Conservation (phyloP, 2,113 vertebrate species). For the Rhinoptilus africanus region DNA sequence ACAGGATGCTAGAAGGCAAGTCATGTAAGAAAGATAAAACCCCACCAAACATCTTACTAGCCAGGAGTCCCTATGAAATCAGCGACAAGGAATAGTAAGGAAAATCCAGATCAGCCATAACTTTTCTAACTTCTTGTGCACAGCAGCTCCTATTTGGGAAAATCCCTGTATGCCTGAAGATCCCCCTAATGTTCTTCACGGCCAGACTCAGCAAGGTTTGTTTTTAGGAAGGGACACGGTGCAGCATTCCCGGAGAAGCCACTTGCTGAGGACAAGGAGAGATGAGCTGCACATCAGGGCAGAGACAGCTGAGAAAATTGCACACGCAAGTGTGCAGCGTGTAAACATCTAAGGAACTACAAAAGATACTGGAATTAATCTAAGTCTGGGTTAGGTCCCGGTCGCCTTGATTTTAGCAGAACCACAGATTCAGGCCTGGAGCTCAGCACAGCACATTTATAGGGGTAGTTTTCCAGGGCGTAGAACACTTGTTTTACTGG, state of each 20-base stretch:
- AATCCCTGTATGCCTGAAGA: neutral
- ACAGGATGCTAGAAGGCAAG: too few species aligned
- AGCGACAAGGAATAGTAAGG: neutral
- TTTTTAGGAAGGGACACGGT: neutral
- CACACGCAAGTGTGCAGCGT: rapidly evolving
- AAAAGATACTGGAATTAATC: neutral
- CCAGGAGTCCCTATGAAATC: neutral
- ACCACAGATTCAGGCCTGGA: neutral
- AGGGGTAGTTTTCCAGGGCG: neutral
- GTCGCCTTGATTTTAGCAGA: neutral
- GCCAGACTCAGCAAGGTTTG: neutral
- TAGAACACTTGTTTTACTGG: neutral
- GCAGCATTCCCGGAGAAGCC: neutral
- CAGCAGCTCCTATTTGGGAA: neutral
- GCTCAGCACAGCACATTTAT: neutral
- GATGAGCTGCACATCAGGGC: neutral
- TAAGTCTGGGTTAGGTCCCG: neutral
- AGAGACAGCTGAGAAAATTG: neutral
- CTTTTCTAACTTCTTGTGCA: neutral
- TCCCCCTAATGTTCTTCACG: neutral
- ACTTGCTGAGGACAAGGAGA: neutral
- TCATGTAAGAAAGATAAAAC: neutral
- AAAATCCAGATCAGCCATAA: neutral
- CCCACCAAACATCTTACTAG: too few species aligned
- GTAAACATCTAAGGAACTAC: neutral